phyloP scores from a whole-genome alignment of 2,888 invertebrate genomes.

The Nudaria mundana region DNA sequence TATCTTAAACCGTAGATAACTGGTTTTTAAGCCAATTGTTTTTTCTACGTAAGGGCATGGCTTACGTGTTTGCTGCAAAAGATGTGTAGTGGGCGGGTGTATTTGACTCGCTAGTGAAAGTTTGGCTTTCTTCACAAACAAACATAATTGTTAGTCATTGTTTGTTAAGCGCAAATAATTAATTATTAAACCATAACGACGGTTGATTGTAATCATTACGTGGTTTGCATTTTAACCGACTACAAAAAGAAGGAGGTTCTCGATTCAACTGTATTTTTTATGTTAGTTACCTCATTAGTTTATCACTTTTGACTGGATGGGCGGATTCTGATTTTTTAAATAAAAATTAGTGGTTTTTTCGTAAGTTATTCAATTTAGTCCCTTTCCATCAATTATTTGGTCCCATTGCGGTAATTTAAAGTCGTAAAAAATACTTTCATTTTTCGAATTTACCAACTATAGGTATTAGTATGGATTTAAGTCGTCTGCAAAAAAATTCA shows the following conservation, averaged over 20 bases:
- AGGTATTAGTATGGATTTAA: no score
- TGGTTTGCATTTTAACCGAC: neutral
- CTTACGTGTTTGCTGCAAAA: slow-evolving; percentile 11
- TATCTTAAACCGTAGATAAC: no score
- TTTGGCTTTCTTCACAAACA: slow-evolving; percentile 25
- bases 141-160: slow-evolving; percentile 24
- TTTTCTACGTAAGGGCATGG: slow-evolving; percentile 14
- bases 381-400: no score
- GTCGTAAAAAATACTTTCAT: no score
- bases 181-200: slow-evolving; percentile 20
- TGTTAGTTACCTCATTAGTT: neutral
- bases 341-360: no score
- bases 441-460: no score
- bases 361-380: no score
- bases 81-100: slow-evolving; percentile 23
- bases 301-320: no score
- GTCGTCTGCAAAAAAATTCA: no score
- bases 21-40: slow-evolving; percentile 6
- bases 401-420: no score
- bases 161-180: slow-evolving; percentile 28
- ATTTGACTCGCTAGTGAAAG: slow-evolving; percentile 25
- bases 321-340: no score
- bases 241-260: no score
- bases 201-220: slow-evolving; percentile 3
- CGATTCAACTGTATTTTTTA: neutral